Evolutionary conservation across 2,113 vertebrate species (phyloP).

Genomic region (Amazona guildingii): DNA sequence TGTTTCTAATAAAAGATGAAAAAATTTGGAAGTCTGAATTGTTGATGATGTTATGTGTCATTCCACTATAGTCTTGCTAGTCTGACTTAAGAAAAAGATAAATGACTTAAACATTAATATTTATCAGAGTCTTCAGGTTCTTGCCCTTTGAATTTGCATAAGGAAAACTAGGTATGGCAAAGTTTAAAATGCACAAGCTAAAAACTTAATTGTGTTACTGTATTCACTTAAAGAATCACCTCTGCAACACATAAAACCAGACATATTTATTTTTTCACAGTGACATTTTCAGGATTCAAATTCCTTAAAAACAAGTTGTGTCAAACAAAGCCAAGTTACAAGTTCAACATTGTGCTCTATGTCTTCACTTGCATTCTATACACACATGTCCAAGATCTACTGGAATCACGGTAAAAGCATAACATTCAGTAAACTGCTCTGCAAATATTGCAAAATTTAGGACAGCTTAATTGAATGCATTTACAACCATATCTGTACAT

Average conservation of each 20-base stretch:
- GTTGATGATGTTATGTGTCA: neutral
- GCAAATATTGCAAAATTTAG: slow-evolving; percentile 63
- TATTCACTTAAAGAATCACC: neutral
- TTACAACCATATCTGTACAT: slow-evolving; percentile 18
- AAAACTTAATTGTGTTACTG: neutral
- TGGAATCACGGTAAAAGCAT: neutral
- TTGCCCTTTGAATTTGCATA: neutral
- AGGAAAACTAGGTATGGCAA: neutral
- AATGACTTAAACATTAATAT: neutral
- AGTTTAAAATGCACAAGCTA: neutral
- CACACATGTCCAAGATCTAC: neutral
- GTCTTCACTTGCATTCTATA: slow-evolving; percentile 20
- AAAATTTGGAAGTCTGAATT: neutral
- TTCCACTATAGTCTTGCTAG: neutral
- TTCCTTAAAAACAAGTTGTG: slow-evolving; percentile 33
- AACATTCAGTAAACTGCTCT: slow-evolving; percentile 41
- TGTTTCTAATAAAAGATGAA: neutral
- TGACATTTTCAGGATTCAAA: slow-evolving; percentile 40
- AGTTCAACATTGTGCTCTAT: slow-evolving; percentile 48
- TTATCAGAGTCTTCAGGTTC: neutral
- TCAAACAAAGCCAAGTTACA: neutral
- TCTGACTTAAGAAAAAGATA: neutral
- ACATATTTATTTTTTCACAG: slow-evolving; percentile 58
- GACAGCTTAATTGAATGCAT: slow-evolving; percentile 44
- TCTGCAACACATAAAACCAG: slow-evolving; percentile 23